Conservation (phyloP, 2,888 invertebrate genomes). For the Syrphus vitripennis region DNA sequence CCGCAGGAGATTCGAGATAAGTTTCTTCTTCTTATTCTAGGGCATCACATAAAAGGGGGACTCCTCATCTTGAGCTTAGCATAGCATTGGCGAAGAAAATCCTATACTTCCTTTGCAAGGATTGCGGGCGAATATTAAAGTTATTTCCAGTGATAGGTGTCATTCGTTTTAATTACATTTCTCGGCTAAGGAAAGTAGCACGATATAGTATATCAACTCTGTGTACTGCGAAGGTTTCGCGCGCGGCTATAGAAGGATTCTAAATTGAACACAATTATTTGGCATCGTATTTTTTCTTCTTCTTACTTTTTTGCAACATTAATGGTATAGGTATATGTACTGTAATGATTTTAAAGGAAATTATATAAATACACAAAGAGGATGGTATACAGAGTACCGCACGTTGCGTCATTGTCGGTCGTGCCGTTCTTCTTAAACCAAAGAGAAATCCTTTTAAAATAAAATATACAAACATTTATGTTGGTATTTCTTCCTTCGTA, state of each 20-base stretch:
- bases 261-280: conserved; percentile 49
- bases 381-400: neutral
- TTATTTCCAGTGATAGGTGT: conserved; percentile 35
- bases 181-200: conserved; percentile 16
- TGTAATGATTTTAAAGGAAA: conserved; percentile 12
- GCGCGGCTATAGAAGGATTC: conserved; percentile 37
- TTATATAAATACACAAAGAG: neutral
- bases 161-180: conserved; percentile 53
- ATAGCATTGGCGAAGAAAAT: neutral
- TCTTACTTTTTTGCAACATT: neutral
- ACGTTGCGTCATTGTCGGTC: no score
- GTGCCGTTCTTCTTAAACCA: neutral
- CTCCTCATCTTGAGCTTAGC: no score
- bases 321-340: neutral
- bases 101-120: conserved; percentile 1
- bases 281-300: neutral
- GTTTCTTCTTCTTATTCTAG: neutral
- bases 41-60: neutral
- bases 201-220: neutral
- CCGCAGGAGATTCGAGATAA: conserved; percentile 7
- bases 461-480: neutral
- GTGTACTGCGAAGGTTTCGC: conserved; percentile 5
- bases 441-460: conserved; percentile 13
- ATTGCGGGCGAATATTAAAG: conserved; percentile 34
- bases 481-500: neutral